A percentile compares a stretch with the other conserved stretches of the same genome.
These are phyloP conservation scores for Oryctolagus cuniculus DNA, from an alignment of 2,113 vertebrate genomes.

Conservation along the genomic window DNA sequence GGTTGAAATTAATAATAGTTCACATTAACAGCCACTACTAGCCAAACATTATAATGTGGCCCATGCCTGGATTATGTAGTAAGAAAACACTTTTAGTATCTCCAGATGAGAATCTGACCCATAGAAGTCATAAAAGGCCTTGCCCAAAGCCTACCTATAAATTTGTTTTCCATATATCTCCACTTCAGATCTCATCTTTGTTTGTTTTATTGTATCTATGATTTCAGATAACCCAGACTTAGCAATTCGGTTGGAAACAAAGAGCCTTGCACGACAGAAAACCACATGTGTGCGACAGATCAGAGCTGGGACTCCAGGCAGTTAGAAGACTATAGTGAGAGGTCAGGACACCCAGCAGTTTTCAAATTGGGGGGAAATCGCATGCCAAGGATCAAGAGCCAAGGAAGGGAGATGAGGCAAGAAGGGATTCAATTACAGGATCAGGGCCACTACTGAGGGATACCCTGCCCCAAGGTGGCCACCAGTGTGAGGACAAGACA, in stretches of 20 bases:
- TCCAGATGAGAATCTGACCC: neutral
- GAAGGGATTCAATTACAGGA: neutral
- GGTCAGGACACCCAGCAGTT: neutral
- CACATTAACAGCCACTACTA: neutral
- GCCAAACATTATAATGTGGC: neutral
- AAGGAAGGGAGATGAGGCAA: neutral
- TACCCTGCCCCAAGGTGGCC: no score
- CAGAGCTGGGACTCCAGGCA: neutral
- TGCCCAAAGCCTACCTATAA: neutral
- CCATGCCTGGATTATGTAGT: neutral
- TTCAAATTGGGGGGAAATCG: constrained; percentile 1
- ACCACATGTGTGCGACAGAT: neutral
- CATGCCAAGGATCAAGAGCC: neutral
- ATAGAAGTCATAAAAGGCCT: neutral
- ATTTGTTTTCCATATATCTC: constrained; percentile 2
- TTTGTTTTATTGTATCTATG: neutral
- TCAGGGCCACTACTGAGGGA: neutral
- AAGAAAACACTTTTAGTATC: neutral
- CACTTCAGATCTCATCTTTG: neutral
- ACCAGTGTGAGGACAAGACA: neutral
- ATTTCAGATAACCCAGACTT: neutral
- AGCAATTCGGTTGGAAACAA: neutral
- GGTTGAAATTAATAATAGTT: neutral
- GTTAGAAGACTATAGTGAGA: neutral
- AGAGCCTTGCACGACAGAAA: constrained; percentile 35